Base-by-base conservation (phyloP, 2,888 invertebrate genomes). In the Bombyx huttoni region DNA sequence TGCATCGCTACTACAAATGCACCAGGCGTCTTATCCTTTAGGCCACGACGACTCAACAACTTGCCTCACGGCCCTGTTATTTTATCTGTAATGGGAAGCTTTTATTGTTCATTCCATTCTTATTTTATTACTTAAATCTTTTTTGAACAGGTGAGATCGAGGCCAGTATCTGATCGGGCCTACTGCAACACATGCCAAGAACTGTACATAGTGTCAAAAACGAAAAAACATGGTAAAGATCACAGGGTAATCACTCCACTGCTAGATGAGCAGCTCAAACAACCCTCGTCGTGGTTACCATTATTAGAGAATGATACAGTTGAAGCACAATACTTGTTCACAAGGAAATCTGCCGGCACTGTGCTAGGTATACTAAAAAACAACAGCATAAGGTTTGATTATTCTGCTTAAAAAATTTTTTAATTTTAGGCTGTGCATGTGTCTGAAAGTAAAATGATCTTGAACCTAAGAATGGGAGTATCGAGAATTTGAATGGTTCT, bases 321-420 rank as follows among this genome's bases (percentile, higher is more conserved):
- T 33, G 96, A 96, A 79, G 97, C 97, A 0, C 97, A 97, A 75
- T 97, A 94, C 75, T 91, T 96, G 62, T 98, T 98, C 77, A 91
- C 94, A 1, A 88, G 91, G 57, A 89, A 91, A 56, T 89, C 94
- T 34, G 89, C 93, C 6, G 66, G 87, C 10, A 92, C 93, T 57
- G 89, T 96, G 13, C 70, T 91, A 10, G 86, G 90, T 14, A 91
- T 93, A 61, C 81, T 94, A 33, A 73, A 80, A 34, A 81, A 89
- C 56, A 88, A 93, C 58, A 87, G 89, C 54, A 91, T 92, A 33
- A 89, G 78, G 93, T 92, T 71, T 62, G 68, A 61, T 13, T 13
- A 48, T 9, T 48, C n/a, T 48, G 13, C 9, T 45, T 49, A 5
- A 7, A 24, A 24, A 0, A 1, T 24, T 24, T 24, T 24, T 24